Percentiles rank a stretch among this genome's conserved stretches.
These are phyloP conservation scores for Rissa tridactyla DNA, from an alignment of 2,113 vertebrate genomes.

Conservation along the genomic window DNA sequence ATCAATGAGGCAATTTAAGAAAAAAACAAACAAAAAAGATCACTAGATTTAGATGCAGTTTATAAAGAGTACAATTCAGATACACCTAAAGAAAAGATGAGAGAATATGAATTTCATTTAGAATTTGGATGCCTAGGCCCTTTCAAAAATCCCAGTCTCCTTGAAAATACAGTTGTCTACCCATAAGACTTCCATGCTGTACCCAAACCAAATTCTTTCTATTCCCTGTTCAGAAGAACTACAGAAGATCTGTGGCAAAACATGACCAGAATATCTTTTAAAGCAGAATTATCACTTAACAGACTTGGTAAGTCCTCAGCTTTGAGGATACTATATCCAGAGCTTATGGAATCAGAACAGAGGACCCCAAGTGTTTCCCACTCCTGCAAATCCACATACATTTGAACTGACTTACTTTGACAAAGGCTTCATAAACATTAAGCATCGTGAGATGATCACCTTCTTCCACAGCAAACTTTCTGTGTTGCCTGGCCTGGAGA, in stretches of 20 bases:
- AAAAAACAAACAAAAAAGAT: background rate
- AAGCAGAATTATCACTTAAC: background rate
- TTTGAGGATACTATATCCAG: background rate
- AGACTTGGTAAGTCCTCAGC: background rate
- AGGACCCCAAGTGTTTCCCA: background rate
- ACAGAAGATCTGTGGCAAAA: background rate
- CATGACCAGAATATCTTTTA: background rate
- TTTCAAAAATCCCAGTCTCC: background rate
- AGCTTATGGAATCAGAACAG: background rate
- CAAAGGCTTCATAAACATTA: conserved; percentile 96
- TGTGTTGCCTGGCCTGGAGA: conserved; percentile 87
- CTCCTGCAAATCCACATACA: background rate
- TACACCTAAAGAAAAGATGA: background rate
- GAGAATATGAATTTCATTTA: background rate
- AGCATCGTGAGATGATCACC: conserved; percentile 98
- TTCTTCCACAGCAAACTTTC: conserved; percentile 96
- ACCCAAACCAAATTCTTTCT: background rate
- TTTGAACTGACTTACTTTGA: conserved; percentile 83
- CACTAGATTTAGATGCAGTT: background rate
- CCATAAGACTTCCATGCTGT: background rate
- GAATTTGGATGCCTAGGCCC: background rate
- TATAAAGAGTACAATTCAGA: background rate
- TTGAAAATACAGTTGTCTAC: background rate
- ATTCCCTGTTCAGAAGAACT: background rate
- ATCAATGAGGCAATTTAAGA: background rate